These are phyloP conservation scores for Heloderma charlesbogerti DNA, from an alignment of 2,113 vertebrate species.

Conservation along the genomic window DNA sequence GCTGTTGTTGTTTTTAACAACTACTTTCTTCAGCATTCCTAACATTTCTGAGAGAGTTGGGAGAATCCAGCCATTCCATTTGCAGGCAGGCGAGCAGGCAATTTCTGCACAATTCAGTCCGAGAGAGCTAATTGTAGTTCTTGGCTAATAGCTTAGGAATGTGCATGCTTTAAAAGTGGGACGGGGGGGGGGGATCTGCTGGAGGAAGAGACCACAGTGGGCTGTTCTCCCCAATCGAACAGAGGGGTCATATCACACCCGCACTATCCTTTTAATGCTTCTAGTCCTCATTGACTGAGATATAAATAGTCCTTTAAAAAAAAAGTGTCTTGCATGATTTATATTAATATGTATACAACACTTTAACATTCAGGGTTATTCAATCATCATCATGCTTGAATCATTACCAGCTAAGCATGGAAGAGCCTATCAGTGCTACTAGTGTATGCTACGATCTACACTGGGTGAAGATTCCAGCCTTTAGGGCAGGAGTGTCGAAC, in stretches of 20 bases:
- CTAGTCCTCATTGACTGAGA: not conserved
- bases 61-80: conserved; percentile 47
- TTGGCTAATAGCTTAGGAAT: conserved; percentile 13
- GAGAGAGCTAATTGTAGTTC: conserved; percentile 58
- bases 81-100: conserved; percentile 49
- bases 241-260: not conserved
- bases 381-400: no score
- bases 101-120: conserved; percentile 62
- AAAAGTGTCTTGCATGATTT: not conserved
- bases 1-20: not conserved
- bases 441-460: no score
- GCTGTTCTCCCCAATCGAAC: not conserved
- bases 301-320: not conserved
- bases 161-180: conserved; percentile 44
- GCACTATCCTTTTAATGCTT: conserved; percentile 33
- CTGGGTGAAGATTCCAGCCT: no score
- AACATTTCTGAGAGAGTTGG: conserved; percentile 62
- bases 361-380: not conserved
- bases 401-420: not conserved
- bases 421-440: not conserved
- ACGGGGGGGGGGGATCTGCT: conserved; percentile 48
- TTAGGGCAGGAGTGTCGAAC: no score
- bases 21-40: conserved; percentile 57
- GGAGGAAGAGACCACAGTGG: not conserved
- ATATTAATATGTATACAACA: not conserved